A percentile compares a stretch with the other conserved stretches of the same genome.
phyloP scores from a whole-genome alignment of 2,797 vertebrate species.

The Sorex maritimensis region DNA sequence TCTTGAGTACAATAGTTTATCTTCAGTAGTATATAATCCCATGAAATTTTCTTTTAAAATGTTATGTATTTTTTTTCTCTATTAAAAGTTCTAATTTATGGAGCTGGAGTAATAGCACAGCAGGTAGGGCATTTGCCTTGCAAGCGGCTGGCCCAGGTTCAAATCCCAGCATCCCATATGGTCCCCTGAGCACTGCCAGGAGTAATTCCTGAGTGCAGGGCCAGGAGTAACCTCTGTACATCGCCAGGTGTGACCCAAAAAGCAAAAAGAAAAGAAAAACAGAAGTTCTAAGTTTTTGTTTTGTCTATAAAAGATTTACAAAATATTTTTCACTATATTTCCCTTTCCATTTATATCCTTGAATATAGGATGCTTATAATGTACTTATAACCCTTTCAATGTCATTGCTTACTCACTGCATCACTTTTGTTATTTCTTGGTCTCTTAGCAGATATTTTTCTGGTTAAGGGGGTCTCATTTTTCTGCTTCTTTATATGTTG shows the following conservation, averaged over 20 bases:
- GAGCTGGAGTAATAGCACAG: no score
- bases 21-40: not conserved
- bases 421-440: conserved; percentile 25
- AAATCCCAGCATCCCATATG: no score
- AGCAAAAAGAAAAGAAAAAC: no score
- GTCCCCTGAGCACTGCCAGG: no score
- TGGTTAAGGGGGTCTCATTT: conserved; percentile 38
- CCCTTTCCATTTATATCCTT: conserved; percentile 32
- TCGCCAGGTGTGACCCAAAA: no score
- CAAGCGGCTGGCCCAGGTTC: not conserved
- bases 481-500: not conserved
- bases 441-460: conserved; percentile 34
- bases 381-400: conserved; percentile 31
- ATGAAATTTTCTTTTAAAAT: conserved; percentile 10
- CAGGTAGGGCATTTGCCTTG: no score
- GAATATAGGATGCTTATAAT: not conserved
- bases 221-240: no score
- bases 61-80: not conserved
- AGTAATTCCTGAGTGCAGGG: no score
- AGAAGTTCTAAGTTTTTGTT: no score
- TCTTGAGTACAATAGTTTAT: not conserved
- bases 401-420: conserved; percentile 13
- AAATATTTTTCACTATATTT: not conserved
- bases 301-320: no score
- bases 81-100: not conserved